Evolutionary conservation across 2,113 vertebrate genomes (phyloP).

Genomic region (Pao palembangensis): DNA sequence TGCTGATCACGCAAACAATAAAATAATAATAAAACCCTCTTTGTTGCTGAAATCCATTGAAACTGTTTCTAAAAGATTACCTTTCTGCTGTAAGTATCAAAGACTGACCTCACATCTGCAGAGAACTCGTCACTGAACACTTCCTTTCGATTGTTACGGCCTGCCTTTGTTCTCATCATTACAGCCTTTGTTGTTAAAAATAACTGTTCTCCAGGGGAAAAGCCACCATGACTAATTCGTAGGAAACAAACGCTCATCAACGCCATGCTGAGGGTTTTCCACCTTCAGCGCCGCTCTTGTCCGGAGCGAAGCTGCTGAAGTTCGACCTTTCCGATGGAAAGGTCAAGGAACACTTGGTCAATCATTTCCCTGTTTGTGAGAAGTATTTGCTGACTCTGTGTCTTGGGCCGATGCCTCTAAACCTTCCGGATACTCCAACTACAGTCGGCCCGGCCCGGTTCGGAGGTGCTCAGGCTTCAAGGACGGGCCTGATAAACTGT

Average conservation of each 20-base stretch:
- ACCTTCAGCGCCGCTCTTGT: conserved; percentile 28
- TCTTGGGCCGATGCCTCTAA: not conserved
- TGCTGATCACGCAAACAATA: no score
- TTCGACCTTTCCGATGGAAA: conserved; percentile 27
- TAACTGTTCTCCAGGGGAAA: conserved; percentile 52
- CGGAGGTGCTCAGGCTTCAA: conserved; percentile 21
- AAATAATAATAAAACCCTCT: no score
- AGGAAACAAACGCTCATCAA: conserved; percentile 60
- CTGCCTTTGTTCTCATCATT: conserved; percentile 33
- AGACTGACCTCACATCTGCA: conserved; percentile 29
- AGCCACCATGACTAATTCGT: conserved; percentile 43
- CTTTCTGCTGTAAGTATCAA: not conserved
- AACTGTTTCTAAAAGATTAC: not conserved
- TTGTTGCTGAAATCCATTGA: not conserved
- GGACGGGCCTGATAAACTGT: conserved; percentile 24
- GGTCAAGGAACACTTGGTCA: conserved; percentile 58
- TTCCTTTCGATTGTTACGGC: conserved; percentile 67
- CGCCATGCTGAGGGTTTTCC: conserved; percentile 26
- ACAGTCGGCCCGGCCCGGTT: not conserved
- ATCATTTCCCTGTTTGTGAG: conserved; percentile 51
- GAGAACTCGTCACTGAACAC: conserved; percentile 30
- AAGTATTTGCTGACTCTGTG: conserved; percentile 7
- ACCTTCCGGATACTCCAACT: not conserved
- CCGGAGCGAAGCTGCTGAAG: conserved; percentile 17
- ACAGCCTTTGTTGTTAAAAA: conserved; percentile 68